Conservation (phyloP, 2,113 vertebrate species). For the Delphinus delphis region DNA sequence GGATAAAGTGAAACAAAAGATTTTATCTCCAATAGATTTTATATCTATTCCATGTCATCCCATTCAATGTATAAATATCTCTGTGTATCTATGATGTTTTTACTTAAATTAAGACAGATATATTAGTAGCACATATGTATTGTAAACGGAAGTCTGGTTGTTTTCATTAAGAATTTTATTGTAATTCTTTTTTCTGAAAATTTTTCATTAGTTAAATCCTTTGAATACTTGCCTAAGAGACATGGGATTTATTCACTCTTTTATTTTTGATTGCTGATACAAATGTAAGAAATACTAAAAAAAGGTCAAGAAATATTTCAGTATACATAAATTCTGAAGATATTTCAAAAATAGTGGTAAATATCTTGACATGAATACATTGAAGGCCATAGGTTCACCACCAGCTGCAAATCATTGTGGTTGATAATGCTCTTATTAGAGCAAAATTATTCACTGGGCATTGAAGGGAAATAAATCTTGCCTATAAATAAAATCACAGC, state of each 20-base stretch:
- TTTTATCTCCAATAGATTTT: not conserved
- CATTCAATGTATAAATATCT: not conserved
- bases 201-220: not conserved
- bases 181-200: not conserved
- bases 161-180: constrained; percentile 14
- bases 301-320: not conserved
- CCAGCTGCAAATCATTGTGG: not conserved
- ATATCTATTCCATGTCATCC: not conserved
- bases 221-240: constrained; percentile 13
- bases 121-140: not conserved
- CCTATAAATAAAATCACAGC: constrained; percentile 6
- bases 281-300: not conserved
- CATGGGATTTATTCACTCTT: not conserved
- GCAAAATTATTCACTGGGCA: not conserved
- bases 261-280: not conserved
- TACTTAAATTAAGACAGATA: not conserved
- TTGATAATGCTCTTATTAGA: not conserved
- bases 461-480: constrained; percentile 14
- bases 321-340: not conserved
- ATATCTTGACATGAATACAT: not conserved
- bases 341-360: not conserved
- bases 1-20: not conserved
- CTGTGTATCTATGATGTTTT: not conserved
- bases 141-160: not conserved
- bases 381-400: not conserved